A percentile compares a stretch with the other conserved stretches of the same genome.
These are phyloP conservation scores for Lasioglossum albipes DNA, from an alignment of 1,140 invertebrate genomes.

Conservation along the genomic window DNA sequence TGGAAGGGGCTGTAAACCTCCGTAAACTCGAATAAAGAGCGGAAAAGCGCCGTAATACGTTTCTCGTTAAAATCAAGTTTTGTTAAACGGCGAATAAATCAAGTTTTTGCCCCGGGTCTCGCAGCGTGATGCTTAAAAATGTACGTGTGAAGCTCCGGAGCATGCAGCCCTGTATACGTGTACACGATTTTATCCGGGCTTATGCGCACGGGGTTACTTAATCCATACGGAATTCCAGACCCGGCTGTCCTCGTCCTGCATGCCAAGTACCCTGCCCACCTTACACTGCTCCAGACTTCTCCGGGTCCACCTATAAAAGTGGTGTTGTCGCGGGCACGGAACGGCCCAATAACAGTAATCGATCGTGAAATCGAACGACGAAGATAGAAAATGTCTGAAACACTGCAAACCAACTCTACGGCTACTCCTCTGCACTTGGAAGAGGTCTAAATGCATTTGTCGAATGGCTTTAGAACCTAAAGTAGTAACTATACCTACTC, in stretches of 20 bases:
- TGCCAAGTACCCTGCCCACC: constrained; percentile 62
- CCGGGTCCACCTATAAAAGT: constrained; percentile 22
- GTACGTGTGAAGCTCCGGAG: constrained; percentile 12
- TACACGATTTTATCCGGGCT: constrained; percentile 39
- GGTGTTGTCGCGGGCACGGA: constrained; percentile 1
- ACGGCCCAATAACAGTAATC: constrained; percentile 25
- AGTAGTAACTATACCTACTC: too few relatives aligned
- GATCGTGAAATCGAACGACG: constrained; percentile 8
- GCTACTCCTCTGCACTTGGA: too few relatives aligned
- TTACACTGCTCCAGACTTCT: constrained; percentile 47
- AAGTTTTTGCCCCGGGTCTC: constrained; percentile 6
- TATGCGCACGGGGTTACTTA: constrained; percentile 58
- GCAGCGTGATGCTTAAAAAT: constrained; percentile 29
- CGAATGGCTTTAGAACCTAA: too few relatives aligned
- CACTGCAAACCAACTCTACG: not conserved
- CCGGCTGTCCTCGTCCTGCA: constrained; percentile 60
- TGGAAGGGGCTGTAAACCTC: too few relatives aligned
- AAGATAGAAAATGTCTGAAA: not conserved
- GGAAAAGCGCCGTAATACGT: not conserved
- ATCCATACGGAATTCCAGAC: constrained; percentile 67
- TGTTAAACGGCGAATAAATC: constrained; percentile 44
- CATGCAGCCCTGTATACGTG: constrained; percentile 25
- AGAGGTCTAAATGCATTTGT: too few relatives aligned
- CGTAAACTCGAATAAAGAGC: not conserved
- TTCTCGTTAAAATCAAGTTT: constrained; percentile 29